These are phyloP conservation scores for Drosophila biarmipes DNA, from an alignment of 1,140 invertebrate genomes.

Conservation along the genomic window DNA sequence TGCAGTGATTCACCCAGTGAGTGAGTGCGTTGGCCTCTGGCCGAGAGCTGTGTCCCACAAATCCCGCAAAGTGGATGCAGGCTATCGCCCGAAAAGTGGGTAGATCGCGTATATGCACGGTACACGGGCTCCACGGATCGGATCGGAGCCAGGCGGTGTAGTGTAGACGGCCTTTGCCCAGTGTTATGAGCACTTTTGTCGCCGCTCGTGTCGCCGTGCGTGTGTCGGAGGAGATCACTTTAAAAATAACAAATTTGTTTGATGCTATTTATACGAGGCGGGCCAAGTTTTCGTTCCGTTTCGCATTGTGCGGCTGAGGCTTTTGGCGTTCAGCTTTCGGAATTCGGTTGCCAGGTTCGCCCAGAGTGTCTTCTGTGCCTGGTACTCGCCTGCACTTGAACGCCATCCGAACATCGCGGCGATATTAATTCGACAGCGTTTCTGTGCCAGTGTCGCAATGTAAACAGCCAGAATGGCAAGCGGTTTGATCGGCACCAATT, in stretches of 20 bases:
- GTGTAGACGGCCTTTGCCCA: conserved; percentile 41
- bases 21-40: conserved; percentile 68
- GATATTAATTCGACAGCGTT: conserved; percentile 35
- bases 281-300: conserved; percentile 71
- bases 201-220: conserved; percentile 50
- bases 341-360: conserved; percentile 23
- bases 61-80: conserved; percentile 19
- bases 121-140: neutral
- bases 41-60: conserved; percentile 17
- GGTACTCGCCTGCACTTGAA: conserved; percentile 63
- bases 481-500: conserved; percentile 74
- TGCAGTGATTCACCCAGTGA: conserved; percentile 60
- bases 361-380: conserved; percentile 36
- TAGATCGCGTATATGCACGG: conserved; percentile 12
- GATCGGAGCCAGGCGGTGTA: conserved; percentile 7
- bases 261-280: conserved; percentile 80
- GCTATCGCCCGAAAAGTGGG: conserved; percentile 11
- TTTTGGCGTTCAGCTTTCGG: conserved; percentile 39
- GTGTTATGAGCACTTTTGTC: conserved; percentile 52
- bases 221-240: conserved; percentile 68
- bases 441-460: conserved; percentile 61
- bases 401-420: conserved; percentile 40
- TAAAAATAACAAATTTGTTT: conserved; percentile 83
- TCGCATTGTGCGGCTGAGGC: conserved; percentile 41
- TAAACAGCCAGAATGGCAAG: conserved; percentile 73